Base-by-base conservation (phyloP, 1,140 invertebrate species). In the Hesperophylax magnus region DNA sequence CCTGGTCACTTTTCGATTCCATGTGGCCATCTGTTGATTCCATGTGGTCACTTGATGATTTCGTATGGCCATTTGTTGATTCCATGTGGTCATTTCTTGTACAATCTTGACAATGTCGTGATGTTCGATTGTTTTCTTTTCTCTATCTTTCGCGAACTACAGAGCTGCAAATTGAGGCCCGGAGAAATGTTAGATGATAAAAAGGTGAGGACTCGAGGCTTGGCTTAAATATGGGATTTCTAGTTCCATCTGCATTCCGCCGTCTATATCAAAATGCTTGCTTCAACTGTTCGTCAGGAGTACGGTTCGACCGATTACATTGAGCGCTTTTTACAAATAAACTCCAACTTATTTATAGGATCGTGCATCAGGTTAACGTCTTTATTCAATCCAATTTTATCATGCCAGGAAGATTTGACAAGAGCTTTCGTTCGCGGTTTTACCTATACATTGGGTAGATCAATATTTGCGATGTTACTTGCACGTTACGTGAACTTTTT, bases 121-220 rank as follows among this genome's bases (percentile, higher is more conserved):
- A 80, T 63, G 72, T 67, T 58, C 39, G 27, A 34, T 47, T 78
- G 53, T 80, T 84, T 82, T 84, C 76, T 77, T 81, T 81, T 81
- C 52, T 81, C 58, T 81, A 65, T 84, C 67, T 80, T 58, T 78
- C 82, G 67, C 78, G 34, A 77, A 54, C 71, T 18, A 67, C 83
- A 84, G 80, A 76, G 88, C 88, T 89, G 86, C 86, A 97, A 97
- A 94, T 95, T 97, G 90, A 95, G 96, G 85, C 96, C 96, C 83
- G 96, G 96, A 88, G 96, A 97, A 93, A 95, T 97, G 90, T 87
- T 96, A 91, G 96, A 97, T 91, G 96, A 97, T 87, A 95, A 94
- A 92, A 96, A 96, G 96, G 96, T 97, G 95, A 97, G 95, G 54
- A 22, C 24, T 34, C 18, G 52, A 72, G 31, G 72, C 56, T 76